Evolutionary conservation across 2,113 vertebrate genomes (phyloP).

Genomic region (Forbesichthys papilliferus): DNA sequence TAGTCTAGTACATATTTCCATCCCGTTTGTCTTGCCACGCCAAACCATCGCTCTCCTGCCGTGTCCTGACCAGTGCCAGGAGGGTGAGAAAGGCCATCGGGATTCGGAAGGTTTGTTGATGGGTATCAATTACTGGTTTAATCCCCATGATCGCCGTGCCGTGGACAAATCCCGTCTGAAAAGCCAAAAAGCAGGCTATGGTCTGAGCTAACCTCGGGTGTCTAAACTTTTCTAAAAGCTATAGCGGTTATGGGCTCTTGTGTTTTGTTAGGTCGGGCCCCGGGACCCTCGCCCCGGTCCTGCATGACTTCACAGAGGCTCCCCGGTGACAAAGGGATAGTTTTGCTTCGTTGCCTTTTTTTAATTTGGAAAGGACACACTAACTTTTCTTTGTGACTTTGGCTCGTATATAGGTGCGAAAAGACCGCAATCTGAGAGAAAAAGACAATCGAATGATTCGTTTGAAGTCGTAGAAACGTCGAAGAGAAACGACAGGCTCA

Average conservation of each 20-base stretch:
- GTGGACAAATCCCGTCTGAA: constrained; percentile 76
- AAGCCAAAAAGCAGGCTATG: background rate
- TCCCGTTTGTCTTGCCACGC: background rate
- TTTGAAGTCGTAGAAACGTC: background rate
- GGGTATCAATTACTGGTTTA: constrained; percentile 78
- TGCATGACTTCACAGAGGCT: constrained; percentile 50
- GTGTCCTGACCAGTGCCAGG: constrained; percentile 14
- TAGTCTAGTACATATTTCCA: no score
- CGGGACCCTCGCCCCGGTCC: constrained; percentile 17
- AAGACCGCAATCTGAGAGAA: constrained; percentile 12
- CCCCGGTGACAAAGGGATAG: constrained; percentile 42
- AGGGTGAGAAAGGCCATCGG: constrained; percentile 30
- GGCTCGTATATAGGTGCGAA: background rate
- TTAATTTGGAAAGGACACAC: constrained; percentile 37
- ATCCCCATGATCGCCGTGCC: constrained; percentile 79
- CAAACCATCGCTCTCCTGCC: background rate
- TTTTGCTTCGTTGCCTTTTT: constrained; percentile 43
- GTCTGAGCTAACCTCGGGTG: background rate
- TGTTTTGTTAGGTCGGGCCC: constrained; percentile 3
- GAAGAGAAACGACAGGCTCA: no score
- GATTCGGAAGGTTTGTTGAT: constrained; percentile 65
- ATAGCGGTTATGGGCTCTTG: constrained; percentile 28
- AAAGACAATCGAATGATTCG: background rate
- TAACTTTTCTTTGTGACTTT: constrained; percentile 8
- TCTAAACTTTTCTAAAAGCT: constrained; percentile 5